Percentiles rank a stretch among this genome's conserved stretches.
These are phyloP conservation scores for Drosophila varians DNA, from an alignment of 1,140 invertebrate genomes.

Conservation along the genomic window DNA sequence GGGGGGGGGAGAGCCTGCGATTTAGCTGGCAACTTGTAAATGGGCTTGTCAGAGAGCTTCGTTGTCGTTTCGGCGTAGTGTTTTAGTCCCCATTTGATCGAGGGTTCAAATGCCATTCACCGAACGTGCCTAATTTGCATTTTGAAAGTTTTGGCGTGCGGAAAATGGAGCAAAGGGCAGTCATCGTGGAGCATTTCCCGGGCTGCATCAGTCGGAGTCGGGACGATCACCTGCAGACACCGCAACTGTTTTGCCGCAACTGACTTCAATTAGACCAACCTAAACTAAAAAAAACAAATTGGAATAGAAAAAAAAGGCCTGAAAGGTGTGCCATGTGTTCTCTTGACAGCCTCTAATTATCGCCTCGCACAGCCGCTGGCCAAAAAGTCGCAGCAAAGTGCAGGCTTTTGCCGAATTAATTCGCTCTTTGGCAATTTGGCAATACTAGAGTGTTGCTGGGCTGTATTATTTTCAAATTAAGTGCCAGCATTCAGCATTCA, in stretches of 20 bases:
- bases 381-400: conserved; percentile 24
- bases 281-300: neutral
- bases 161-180: conserved; percentile 77
- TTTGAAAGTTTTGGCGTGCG: conserved; percentile 73
- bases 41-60: conserved; percentile 55
- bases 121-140: conserved; percentile 78
- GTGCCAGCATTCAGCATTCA: conserved; percentile 20
- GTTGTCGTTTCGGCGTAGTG: conserved; percentile 20
- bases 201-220: neutral
- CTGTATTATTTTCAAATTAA: conserved; percentile 76
- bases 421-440: conserved; percentile 56
- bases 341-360: conserved; percentile 76
- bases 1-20: no score
- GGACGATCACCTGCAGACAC: conserved; percentile 49
- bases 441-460: conserved; percentile 34
- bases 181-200: conserved; percentile 34
- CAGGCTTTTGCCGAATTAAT: conserved; percentile 66
- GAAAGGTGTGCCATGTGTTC: conserved; percentile 66
- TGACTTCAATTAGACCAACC: conserved; percentile 52
- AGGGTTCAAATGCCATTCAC: conserved; percentile 72
- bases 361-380: conserved; percentile 66
- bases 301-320: conserved; percentile 15
- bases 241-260: conserved; percentile 23
- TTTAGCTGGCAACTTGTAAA: conserved; percentile 50
- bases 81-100: neutral